Evolutionary conservation across 2,888 invertebrate species (phyloP).

Genomic region (Cepaea hortensis): DNA sequence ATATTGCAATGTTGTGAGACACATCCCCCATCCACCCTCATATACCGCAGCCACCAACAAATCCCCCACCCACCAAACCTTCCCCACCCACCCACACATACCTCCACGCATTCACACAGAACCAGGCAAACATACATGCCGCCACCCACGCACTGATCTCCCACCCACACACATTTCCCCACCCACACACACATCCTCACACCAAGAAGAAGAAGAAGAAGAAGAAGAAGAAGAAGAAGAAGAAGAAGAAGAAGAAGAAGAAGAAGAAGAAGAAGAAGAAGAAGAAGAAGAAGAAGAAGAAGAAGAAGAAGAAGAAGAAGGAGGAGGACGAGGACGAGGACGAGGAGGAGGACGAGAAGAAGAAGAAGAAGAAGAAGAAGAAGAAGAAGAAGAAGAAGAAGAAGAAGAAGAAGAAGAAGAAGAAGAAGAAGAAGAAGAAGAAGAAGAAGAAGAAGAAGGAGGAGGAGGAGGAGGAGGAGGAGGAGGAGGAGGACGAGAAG

Average conservation of each 20-base stretch:
- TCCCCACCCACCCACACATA: too few relatives aligned
- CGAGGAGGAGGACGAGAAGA: not conserved
- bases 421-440: constrained; percentile 27
- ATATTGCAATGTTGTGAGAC: too few relatives aligned
- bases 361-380: not conserved
- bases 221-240: constrained; percentile 31
- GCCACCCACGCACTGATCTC: too few relatives aligned
- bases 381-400: not conserved
- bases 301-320: constrained; percentile 31
- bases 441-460: not conserved
- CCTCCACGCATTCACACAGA: too few relatives aligned
- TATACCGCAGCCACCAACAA: too few relatives aligned
- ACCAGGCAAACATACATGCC: too few relatives aligned
- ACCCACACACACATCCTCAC: too few relatives aligned
- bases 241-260: not conserved
- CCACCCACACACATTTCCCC: too few relatives aligned
- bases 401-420: constrained; percentile 27
- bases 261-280: not conserved
- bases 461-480: not conserved
- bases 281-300: constrained; percentile 21
- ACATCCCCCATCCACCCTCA: too few relatives aligned
- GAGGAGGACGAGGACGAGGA: not conserved
- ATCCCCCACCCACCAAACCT: too few relatives aligned
- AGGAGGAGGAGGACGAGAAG: constrained; percentile 1
- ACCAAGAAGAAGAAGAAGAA: not conserved